A percentile compares a stretch with the other conserved stretches of the same genome.
phyloP scores from a whole-genome alignment of 2,113 vertebrate genomes.

The Tragulus kanchil region DNA sequence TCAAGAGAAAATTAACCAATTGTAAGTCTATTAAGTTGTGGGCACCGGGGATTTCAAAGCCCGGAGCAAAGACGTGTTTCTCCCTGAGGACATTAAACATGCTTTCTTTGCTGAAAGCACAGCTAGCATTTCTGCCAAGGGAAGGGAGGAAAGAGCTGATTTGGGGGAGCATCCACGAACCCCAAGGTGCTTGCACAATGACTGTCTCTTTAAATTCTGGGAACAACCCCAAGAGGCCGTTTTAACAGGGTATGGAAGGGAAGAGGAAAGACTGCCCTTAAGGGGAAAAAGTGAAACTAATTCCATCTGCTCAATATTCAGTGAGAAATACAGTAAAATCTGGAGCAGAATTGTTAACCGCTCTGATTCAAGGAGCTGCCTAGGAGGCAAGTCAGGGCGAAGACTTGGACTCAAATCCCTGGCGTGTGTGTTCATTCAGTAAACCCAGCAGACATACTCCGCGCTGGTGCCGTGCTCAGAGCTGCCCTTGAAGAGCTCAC shows the following conservation, averaged over 20 bases:
- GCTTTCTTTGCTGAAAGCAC: conserved; percentile 50
- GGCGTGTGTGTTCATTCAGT: not conserved
- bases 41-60: conserved; percentile 71
- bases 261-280: not conserved
- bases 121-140: conserved; percentile 3
- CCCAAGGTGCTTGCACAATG: not conserved
- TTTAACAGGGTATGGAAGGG: not conserved
- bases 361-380: conserved; percentile 30
- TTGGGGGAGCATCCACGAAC: not conserved
- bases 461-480: not conserved
- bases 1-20: conserved; percentile 84
- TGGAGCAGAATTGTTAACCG: conserved; percentile 26
- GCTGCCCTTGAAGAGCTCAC: not conserved
- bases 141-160: not conserved
- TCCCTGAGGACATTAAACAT: conserved; percentile 53
- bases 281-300: not conserved
- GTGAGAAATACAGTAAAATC: conserved; percentile 1
- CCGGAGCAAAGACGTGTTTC: conserved; percentile 26
- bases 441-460: not conserved
- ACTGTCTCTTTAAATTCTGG: not conserved
- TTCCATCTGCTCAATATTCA: not conserved
- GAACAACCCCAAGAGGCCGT: not conserved
- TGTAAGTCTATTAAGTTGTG: conserved; percentile 81
- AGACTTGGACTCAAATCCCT: not conserved
- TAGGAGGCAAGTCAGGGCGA: not conserved